Evolutionary conservation across 2,888 invertebrate species (phyloP), one percentile per base, ranked within the genome.

Genomic region (Oxycera nigricornis): DNA sequence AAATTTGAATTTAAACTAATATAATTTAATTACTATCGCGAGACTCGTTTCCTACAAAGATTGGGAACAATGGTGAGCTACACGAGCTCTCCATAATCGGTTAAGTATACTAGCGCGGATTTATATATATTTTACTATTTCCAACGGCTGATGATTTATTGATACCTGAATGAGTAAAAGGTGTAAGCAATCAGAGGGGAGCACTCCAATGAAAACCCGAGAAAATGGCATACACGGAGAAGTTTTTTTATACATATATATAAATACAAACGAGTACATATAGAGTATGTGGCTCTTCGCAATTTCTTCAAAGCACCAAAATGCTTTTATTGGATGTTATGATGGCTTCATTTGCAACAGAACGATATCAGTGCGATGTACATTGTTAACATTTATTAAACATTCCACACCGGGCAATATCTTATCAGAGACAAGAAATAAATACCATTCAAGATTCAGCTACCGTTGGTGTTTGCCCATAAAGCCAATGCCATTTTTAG

Each of bases 381-480:
- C 24, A 46, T 55, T 55, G 55, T 55, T 17, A 14, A 41, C 26
- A 68, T 39, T 68, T 39, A 68, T 50, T 52, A 68, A 68, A 52
- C 50, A 68, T 46, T 52, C 30, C 30, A 28, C 14, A 26, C n/a
- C 46, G 31, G 26, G n/a, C 11, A 14, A 46, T 68, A 46, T 68
- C 68, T 68, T 68, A 68, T 68, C 52, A 28, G 20, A 17, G 62
- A 39, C 62, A 62, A 39, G 39, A 62, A 22, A n/a, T 67, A 17
- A 39, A 22, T 39, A 46, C n/a, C n/a, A n/a, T n/a, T n/a, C n/a
- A 55, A 55, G 22, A 55, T 24, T 24, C 55, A 55, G 22, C 7
- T 39, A 14, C 55, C 20, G 24, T 55, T 2, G 55, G 24, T 24
- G 14, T 55, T 55, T 55, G 46, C 46, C 46, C 46, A 17, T 46